Evolutionary conservation across 1,140 invertebrate genomes (phyloP).

Genomic region (Apis dorsata): DNA sequence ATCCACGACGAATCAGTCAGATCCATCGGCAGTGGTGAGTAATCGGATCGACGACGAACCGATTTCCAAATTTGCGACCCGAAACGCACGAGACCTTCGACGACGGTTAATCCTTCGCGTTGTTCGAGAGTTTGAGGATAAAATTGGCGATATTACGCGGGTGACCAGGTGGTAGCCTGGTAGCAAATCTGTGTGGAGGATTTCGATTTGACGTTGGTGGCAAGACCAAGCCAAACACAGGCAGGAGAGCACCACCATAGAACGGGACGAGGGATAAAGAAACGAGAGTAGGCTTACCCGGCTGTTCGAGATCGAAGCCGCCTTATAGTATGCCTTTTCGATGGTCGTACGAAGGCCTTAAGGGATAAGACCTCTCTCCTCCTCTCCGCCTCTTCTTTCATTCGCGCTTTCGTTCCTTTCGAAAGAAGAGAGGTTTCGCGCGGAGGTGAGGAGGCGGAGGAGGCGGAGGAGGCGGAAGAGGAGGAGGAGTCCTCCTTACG

Average conservation of each 20-base stretch:
- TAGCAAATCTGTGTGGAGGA: conserved; percentile 42
- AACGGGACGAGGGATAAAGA: conserved; percentile 51
- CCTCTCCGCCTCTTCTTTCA: conserved; percentile 37
- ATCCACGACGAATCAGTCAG: no score
- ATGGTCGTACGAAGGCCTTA: conserved; percentile 62
- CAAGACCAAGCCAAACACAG: conserved; percentile 17
- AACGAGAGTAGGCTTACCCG: conserved; percentile 57
- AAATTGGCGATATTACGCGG: background rate
- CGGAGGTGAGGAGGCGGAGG: no score
- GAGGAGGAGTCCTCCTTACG: conserved; percentile 59
- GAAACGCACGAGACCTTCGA: no score
- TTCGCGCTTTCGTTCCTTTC: conserved; percentile 49
- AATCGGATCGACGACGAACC: no score
- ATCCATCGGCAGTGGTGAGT: no score
- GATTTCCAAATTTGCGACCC: no score
- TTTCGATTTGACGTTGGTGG: conserved; percentile 25
- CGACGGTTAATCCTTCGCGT: background rate
- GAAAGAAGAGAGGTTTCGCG: conserved; percentile 34
- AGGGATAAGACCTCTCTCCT: conserved; percentile 55
- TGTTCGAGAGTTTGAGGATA: background rate
- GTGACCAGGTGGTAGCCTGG: conserved; percentile 23
- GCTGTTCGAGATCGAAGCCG: conserved; percentile 59
- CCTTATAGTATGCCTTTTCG: conserved; percentile 60
- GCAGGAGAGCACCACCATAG: conserved; percentile 28
- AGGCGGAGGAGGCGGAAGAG: background rate